Base-by-base conservation (phyloP, 2,797 vertebrate genomes). In the Dermochelys coriacea region DNA sequence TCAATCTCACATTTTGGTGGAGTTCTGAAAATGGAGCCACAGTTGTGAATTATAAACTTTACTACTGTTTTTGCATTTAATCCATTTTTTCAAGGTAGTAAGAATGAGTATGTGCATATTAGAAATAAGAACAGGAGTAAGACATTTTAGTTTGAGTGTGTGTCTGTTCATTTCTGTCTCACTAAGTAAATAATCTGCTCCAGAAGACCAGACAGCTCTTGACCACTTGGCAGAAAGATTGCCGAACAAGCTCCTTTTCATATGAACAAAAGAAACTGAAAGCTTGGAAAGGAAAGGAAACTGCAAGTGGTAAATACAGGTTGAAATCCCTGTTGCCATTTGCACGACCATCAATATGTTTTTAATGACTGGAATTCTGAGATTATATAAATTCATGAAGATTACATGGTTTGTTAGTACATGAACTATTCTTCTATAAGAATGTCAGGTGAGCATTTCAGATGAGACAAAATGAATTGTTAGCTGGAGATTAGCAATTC, bases 321-420 rank as follows among this genome's bases (percentile, higher is more conserved):
- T 6, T 80, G 61, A 95, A 91, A 94, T 85, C 51, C 31, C 12
- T 55, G 79, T 12, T 0, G 19, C 45, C 86, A 89, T 89, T 88
- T 95, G 57, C 90, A 93, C n/a, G 89, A 29, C 57, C 12, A 91
- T 25, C 87, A 71, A 29, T 29, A 80, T 2, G 23, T 78, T 91
- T 77, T 91, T 85, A 94, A 94, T 75, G 71, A 79, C 61, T 86
- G 54, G 29, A 90, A 68, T 80, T 89, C 93, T 34, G 90, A 93
- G 88, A 95, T 82, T 2, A 92, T 82, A 93, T 85, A 94, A 86
- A 95, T 92, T 93, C 31, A 93, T 91, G 85, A 94, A 92, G 94
- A 89, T 91, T 82, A 92, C 91, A 55, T 59, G 95, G 95, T 95
- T 93, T 96, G 93, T 94, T 91, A 95, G 74, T 21, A 3, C 85